Percentiles rank a stretch among this genome's conserved stretches.
These are phyloP conservation scores for Delphinus delphis DNA, from an alignment of 2,113 vertebrate genomes.

Conservation along the genomic window DNA sequence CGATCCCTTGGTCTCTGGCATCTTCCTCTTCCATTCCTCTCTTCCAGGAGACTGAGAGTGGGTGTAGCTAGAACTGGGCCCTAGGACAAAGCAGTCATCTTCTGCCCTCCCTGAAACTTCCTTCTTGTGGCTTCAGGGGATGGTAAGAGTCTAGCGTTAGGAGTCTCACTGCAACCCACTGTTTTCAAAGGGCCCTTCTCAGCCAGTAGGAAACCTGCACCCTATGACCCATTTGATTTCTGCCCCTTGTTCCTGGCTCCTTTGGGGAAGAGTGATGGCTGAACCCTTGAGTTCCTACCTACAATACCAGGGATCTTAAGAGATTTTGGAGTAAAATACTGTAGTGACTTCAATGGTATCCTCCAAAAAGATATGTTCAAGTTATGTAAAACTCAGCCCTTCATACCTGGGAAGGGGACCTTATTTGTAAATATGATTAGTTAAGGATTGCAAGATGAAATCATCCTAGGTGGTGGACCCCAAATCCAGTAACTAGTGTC, in stretches of 20 bases:
- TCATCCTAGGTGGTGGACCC: not conserved
- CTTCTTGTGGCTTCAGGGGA: not conserved
- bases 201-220: not conserved
- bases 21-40: not conserved
- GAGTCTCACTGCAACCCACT: fast-evolving
- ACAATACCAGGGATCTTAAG: not conserved
- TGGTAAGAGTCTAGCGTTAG: not conserved
- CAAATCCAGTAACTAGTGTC: not conserved
- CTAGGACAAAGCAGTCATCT: too few species aligned
- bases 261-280: too few species aligned
- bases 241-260: too few species aligned
- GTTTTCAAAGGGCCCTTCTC: not conserved
- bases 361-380: not conserved
- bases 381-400: not conserved
- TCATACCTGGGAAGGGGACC: not conserved
- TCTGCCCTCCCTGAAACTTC: too few species aligned
- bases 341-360: not conserved
- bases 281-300: not conserved
- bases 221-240: not conserved
- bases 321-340: not conserved
- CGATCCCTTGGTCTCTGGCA: not conserved
- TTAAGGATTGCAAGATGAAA: not conserved
- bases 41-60: not conserved
- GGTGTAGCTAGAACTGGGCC: not conserved
- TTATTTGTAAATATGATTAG: not conserved